Conservation (phyloP, 2,797 vertebrate genomes). For the Pangasius krempfi region DNA sequence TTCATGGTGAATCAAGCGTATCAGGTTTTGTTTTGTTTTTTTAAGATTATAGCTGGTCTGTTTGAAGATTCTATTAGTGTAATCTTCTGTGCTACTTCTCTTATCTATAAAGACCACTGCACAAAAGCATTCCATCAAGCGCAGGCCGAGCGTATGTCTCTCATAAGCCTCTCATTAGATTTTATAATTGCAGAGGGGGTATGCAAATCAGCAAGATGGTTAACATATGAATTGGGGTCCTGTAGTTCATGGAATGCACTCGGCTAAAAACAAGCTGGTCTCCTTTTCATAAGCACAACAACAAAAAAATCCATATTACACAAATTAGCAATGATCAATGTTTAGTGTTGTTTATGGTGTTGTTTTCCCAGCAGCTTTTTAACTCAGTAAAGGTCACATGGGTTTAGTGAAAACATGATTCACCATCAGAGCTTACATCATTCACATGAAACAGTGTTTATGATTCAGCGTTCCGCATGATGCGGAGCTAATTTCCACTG, state of each 20-base stretch:
- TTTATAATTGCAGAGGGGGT: conserved; percentile 71
- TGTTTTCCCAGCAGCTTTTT: conserved; percentile 16
- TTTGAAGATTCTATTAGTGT: conserved; percentile 36
- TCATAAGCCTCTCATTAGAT: conserved; percentile 76
- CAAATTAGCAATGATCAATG: conserved; percentile 32
- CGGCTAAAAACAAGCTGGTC: conserved; percentile 55
- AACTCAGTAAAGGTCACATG: neutral
- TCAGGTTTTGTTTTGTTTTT: conserved; percentile 40
- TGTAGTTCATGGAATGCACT: conserved; percentile 62
- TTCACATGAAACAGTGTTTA: neutral
- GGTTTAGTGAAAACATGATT: conserved; percentile 11
- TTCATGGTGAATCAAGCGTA: conserved; percentile 30
- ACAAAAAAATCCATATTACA: conserved; percentile 27
- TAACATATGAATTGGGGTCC: conserved; percentile 75
- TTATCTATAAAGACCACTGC: conserved; percentile 55
- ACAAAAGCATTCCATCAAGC: conserved; percentile 65
- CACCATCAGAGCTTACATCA: neutral
- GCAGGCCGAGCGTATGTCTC: conserved; percentile 59
- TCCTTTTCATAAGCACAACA: conserved; percentile 58
- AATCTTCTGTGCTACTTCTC: conserved; percentile 53
- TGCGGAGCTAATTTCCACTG: neutral
- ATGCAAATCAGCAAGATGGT: conserved; percentile 76
- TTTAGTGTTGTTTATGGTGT: conserved; percentile 39
- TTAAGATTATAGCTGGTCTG: conserved; percentile 15
- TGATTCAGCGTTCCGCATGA: neutral